Percentiles rank a stretch among this genome's conserved stretches.
Evolutionary conservation across 1,140 invertebrate genomes (phyloP).

Genomic region (Zophobas morio): DNA sequence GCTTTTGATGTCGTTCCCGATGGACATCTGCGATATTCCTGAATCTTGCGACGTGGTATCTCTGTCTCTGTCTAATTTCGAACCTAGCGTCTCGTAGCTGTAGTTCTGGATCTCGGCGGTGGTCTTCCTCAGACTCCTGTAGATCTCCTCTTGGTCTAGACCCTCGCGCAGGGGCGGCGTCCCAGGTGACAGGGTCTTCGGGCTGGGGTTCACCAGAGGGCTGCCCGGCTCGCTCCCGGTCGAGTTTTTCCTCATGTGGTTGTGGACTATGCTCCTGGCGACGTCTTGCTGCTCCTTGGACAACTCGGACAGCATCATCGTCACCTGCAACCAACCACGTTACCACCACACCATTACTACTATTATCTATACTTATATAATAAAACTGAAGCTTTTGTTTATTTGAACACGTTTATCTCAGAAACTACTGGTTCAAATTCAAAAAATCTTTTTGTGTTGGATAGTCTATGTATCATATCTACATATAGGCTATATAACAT

Average conservation of each 20-base stretch:
- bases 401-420: no score
- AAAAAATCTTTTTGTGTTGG: no score
- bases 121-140: conserved; percentile 88
- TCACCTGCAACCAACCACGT: conserved; percentile 74
- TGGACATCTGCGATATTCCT: conserved; percentile 88
- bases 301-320: conserved; percentile 85
- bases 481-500: no score
- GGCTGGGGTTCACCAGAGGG: conserved; percentile 59
- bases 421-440: no score
- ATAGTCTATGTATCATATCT: no score
- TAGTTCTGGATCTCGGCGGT: conserved; percentile 95
- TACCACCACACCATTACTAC: no score
- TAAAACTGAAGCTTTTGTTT: no score
- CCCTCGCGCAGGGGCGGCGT: conserved; percentile 75
- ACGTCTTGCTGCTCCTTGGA: conserved; percentile 88
- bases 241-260: conserved; percentile 80
- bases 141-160: conserved; percentile 89
- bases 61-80: conserved; percentile 75
- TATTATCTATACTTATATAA: no score
- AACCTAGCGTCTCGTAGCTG: conserved; percentile 75
- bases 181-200: conserved; percentile 67
- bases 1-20: conserved; percentile 67
- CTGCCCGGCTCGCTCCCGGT: conserved; percentile 69
- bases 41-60: conserved; percentile 91
- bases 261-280: conserved; percentile 87